These are phyloP conservation scores for Atta colombica DNA, from an alignment of 1,140 invertebrate genomes.

Conservation along the genomic window DNA sequence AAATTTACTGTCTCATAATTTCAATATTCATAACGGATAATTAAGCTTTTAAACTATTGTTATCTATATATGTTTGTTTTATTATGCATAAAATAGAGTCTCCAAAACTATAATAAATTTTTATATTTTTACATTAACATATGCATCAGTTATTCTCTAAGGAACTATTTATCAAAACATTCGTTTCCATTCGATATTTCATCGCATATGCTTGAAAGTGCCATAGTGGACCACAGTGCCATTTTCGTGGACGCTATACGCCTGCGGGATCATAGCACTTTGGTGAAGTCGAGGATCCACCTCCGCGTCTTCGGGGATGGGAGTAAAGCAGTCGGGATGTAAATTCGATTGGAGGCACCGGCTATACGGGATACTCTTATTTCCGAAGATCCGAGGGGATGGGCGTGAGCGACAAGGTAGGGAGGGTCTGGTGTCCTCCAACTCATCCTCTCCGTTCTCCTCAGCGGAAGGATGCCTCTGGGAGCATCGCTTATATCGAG, in stretches of 20 bases:
- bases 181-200: constrained; percentile 22
- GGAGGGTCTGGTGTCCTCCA: constrained; percentile 71
- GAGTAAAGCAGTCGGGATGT: constrained; percentile 75
- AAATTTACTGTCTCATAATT: not conserved
- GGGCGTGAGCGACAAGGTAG: constrained; percentile 65
- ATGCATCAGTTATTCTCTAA: not conserved
- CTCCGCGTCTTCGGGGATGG: not conserved
- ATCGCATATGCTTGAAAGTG: constrained; percentile 2
- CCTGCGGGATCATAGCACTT: constrained; percentile 23
- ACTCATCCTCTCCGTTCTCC: constrained; percentile 72
- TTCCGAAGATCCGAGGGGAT: constrained; percentile 56
- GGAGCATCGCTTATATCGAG: constrained; percentile 84
- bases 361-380: constrained; percentile 76
- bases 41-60: not conserved
- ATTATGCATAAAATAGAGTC: not conserved
- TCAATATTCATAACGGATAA: not conserved
- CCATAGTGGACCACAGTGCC: constrained; percentile 29
- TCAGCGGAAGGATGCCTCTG: constrained; percentile 76
- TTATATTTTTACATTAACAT: not conserved
- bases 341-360: constrained; percentile 82
- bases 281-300: constrained; percentile 15
- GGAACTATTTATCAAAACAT: not conserved
- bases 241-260: constrained; percentile 20
- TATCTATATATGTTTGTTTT: not conserved
- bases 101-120: not conserved